phyloP scores from a whole-genome alignment of 1,140 invertebrate species.

The Drosophila miranda region DNA sequence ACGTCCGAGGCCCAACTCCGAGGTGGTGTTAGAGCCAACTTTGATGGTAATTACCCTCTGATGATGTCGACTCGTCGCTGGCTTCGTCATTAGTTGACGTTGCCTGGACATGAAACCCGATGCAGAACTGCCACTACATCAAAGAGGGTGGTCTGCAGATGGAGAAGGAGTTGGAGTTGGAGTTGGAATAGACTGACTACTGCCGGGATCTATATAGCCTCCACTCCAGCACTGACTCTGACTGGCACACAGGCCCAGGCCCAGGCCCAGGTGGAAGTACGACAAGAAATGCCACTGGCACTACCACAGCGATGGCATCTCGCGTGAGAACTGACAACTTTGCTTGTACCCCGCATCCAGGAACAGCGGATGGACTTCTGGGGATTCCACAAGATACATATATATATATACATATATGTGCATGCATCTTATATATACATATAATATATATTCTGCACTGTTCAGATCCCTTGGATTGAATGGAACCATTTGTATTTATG shows the following conservation, averaged over 20 bases:
- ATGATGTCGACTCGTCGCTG: constrained; percentile 37
- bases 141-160: constrained; percentile 14
- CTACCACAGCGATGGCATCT: constrained; percentile 13
- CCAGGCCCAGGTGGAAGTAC: no score
- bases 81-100: constrained; percentile 41
- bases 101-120: constrained; percentile 39
- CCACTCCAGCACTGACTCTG: no score
- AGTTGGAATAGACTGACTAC: neutral
- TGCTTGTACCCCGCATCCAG: neutral
- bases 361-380: no score
- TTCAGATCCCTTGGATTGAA: no score
- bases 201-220: neutral
- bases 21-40: constrained; percentile 4
- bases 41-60: constrained; percentile 50
- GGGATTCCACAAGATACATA: no score
- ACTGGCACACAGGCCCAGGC: no score
- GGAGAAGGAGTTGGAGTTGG: neutral
- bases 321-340: constrained; percentile 19
- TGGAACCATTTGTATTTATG: no score
- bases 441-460: no score
- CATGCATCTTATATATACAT: no score
- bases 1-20: no score
- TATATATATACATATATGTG: no score
- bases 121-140: constrained; percentile 33
- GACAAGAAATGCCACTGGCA: neutral